phyloP scores from a whole-genome alignment of 2,888 invertebrate genomes.

The Reticulitermes lucifugus region DNA sequence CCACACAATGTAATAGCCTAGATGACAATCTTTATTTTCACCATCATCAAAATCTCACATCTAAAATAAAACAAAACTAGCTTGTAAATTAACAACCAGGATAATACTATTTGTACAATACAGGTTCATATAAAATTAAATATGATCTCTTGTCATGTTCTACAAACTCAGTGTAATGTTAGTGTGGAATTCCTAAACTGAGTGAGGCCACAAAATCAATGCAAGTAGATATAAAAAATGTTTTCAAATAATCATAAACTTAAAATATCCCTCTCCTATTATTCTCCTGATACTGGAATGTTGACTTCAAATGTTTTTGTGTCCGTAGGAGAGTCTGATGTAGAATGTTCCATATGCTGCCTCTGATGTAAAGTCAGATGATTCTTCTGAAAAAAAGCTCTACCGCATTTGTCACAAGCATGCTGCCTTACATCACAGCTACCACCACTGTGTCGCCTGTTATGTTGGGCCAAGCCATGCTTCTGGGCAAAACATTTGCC shows the following conservation, averaged over 20 bases:
- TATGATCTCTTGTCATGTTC: no score
- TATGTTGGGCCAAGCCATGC: slow-evolving; percentile 84
- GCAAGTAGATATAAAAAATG: no score
- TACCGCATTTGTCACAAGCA: slow-evolving; percentile 83
- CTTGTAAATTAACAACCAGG: no score
- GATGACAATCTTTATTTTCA: no score
- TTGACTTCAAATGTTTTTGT: slow-evolving; percentile 38
- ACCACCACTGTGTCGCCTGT: slow-evolving; percentile 72
- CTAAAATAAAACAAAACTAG: no score
- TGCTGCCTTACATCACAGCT: slow-evolving; percentile 84
- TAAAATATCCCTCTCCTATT: background rate
- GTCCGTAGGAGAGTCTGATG: slow-evolving; percentile 59
- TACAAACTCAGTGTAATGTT: no score
- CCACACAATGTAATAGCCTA: no score
- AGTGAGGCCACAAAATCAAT: no score
- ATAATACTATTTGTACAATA: no score
- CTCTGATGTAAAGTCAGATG: slow-evolving; percentile 85
- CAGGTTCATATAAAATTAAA: no score
- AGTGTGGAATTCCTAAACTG: no score
- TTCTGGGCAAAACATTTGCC: slow-evolving; percentile 86
- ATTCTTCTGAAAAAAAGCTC: slow-evolving; percentile 89
- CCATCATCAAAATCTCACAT: no score
- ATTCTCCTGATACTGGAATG: slow-evolving; percentile 36
- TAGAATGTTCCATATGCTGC: slow-evolving; percentile 76
- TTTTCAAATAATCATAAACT: background rate